Conservation (phyloP, 2,797 vertebrate species). For the Acanthornis magna region DNA sequence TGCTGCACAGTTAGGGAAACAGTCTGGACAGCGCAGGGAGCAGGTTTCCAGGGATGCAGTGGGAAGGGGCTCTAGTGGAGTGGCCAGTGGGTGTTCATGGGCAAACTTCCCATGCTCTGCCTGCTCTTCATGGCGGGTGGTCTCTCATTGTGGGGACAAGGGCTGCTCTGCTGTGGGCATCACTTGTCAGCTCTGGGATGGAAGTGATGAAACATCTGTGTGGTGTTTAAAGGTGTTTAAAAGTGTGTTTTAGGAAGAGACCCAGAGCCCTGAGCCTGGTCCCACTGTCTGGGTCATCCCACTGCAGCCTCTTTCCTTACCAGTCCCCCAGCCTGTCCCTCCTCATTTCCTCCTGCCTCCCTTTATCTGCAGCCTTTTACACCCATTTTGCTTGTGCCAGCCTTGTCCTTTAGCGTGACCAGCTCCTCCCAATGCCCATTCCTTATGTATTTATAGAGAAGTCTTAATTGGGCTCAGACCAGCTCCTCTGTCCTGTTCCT, state of each 20-base stretch:
- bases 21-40: neutral
- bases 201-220: accelerated
- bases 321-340: neutral
- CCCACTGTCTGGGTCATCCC: accelerated
- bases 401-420: neutral
- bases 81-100: accelerated
- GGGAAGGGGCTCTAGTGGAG: neutral
- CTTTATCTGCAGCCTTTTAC: neutral
- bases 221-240: neutral
- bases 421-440: neutral
- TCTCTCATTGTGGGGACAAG: accelerated
- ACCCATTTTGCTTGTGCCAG: neutral
- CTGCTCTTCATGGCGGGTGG: accelerated
- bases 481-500: neutral
- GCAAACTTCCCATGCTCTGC: neutral
- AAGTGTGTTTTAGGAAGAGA: neutral
- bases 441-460: neutral
- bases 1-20: neutral
- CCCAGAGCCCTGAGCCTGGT: too few species aligned
- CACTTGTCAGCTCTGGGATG: neutral
- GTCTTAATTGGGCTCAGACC: neutral
- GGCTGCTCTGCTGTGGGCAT: neutral
- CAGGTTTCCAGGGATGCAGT: neutral
- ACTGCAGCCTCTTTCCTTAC: neutral
- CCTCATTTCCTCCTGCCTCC: neutral